Evolutionary conservation across 2,888 invertebrate species (phyloP).

Genomic region (Conchocele bisecta): DNA sequence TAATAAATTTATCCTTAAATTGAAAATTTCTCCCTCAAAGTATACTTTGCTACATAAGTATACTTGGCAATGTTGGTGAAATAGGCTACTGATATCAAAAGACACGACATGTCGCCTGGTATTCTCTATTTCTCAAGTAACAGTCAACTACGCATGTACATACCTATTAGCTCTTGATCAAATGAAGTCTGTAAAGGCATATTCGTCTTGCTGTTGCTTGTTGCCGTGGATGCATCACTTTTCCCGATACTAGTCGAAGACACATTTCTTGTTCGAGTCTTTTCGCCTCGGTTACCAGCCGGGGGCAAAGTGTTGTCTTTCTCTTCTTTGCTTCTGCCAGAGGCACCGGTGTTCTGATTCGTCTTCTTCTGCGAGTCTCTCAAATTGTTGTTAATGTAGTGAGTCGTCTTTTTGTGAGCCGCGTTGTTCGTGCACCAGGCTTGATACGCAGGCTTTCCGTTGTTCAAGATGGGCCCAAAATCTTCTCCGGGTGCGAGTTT

Average conservation of each 20-base stretch:
- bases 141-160: slow-evolving; percentile 23
- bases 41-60: too few relatives aligned
- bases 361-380: slow-evolving; percentile 68
- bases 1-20: too few relatives aligned
- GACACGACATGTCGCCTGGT: too few relatives aligned
- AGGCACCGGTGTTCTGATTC: slow-evolving; percentile 56
- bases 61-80: too few relatives aligned
- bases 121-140: too few relatives aligned
- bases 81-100: too few relatives aligned
- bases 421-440: slow-evolving; percentile 61
- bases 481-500: slow-evolving; percentile 37
- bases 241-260: too few relatives aligned
- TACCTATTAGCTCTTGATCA: slow-evolving; percentile 73
- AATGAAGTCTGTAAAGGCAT: slow-evolving; percentile 66
- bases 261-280: slow-evolving; percentile 22
- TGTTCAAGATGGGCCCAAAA: slow-evolving; percentile 71
- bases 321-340: slow-evolving; percentile 15
- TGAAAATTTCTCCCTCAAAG: too few relatives aligned
- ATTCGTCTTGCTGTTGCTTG: slow-evolving; percentile 49
- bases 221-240: slow-evolving; percentile 17
- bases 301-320: slow-evolving; percentile 37
- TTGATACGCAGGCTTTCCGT: slow-evolving; percentile 72
- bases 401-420: slow-evolving; percentile 70
- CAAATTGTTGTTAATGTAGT: slow-evolving; percentile 80
- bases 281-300: slow-evolving; percentile 33